Conservation (phyloP, 92 coral and sea anemone genomes). For the Muricea muricata region DNA sequence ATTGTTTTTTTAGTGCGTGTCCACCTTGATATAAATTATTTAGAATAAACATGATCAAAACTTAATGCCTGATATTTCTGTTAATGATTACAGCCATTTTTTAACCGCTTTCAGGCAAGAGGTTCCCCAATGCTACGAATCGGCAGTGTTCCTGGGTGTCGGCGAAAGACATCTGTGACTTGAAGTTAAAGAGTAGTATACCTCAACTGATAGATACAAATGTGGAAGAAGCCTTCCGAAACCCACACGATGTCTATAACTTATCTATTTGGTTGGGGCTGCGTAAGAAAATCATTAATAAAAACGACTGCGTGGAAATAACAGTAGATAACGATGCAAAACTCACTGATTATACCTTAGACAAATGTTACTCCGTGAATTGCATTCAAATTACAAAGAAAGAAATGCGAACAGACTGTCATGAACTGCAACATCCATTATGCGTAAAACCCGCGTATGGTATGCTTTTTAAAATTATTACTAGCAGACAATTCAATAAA, state of each 20-base stretch:
- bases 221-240: neutral
- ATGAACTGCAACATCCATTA: neutral
- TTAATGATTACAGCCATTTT: neutral
- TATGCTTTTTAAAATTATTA: no score
- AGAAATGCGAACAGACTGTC: neutral
- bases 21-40: no score
- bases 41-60: no score
- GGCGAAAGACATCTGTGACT: neutral
- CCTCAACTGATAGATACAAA: neutral
- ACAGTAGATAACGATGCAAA: neutral
- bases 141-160: neutral
- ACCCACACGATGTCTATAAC: neutral
- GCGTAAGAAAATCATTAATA: neutral
- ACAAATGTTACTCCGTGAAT: neutral
- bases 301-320: neutral
- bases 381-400: neutral
- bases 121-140: neutral
- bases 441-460: neutral
- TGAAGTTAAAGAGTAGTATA: neutral
- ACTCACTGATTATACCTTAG: neutral
- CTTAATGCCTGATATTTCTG: no score
- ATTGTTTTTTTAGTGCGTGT: no score
- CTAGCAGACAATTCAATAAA: no score
- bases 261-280: neutral
- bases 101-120: neutral